These are phyloP conservation scores for Elysia crispata DNA, from an alignment of 2,888 invertebrate genomes.

Conservation along the genomic window DNA sequence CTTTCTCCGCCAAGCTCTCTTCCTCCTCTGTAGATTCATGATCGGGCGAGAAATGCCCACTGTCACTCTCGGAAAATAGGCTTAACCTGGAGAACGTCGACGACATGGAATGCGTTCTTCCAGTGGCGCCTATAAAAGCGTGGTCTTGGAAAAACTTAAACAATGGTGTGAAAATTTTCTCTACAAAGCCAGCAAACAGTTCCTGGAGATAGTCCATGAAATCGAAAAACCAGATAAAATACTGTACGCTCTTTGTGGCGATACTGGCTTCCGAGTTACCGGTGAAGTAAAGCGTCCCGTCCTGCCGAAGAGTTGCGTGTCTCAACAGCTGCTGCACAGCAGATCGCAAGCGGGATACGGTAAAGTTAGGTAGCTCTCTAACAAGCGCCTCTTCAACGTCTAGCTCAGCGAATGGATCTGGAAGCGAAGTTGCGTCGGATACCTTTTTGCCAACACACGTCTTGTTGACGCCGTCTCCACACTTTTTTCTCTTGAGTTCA, in stretches of 20 bases:
- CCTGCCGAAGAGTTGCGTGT: constrained; percentile 47
- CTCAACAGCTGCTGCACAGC: constrained; percentile 51
- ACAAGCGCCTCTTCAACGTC: constrained; percentile 43
- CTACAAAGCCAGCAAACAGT: constrained; percentile 62
- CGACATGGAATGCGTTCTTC: constrained; percentile 57
- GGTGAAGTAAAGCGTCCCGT: constrained; percentile 50
- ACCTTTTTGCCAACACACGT: background rate
- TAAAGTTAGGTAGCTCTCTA: constrained; percentile 49
- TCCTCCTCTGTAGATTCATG: constrained; percentile 54
- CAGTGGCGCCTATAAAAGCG: constrained; percentile 53
- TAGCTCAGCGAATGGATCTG: constrained; percentile 44
- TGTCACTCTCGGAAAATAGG: constrained; percentile 58
- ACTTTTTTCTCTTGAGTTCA: background rate
- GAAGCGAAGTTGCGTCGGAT: background rate
- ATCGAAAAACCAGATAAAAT: constrained; percentile 69
- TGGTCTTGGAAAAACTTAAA: constrained; percentile 65
- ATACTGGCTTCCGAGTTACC: constrained; percentile 37
- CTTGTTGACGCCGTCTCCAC: background rate
- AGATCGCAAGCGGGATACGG: constrained; percentile 49
- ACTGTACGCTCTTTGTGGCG: constrained; percentile 57
- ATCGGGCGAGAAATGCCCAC: constrained; percentile 51
- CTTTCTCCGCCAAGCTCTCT: constrained; percentile 48
- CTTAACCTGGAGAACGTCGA: constrained; percentile 62
- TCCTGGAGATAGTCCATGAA: constrained; percentile 65
- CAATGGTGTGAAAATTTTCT: constrained; percentile 65